phyloP scores from a whole-genome alignment of 2,888 invertebrate species.

The Rhogogaster chlorosoma region DNA sequence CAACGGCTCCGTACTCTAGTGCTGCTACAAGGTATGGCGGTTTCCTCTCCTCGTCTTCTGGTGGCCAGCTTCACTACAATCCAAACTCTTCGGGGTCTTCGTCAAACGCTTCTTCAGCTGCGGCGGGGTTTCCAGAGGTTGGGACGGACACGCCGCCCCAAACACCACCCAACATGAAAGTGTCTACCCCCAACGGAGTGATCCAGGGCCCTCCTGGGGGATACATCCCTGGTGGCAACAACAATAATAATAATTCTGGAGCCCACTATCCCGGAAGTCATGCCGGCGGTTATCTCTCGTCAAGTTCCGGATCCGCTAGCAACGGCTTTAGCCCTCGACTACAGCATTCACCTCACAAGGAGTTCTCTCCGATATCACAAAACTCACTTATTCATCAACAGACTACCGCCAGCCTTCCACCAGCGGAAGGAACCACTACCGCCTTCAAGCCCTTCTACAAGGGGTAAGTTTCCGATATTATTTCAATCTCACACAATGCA shows the following conservation, averaged over 20 bases:
- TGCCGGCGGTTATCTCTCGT: conserved; percentile 77
- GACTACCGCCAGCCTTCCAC: conserved; percentile 74
- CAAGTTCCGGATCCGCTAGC: conserved; percentile 81
- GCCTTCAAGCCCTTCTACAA: conserved; percentile 95
- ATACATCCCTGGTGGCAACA: conserved; percentile 84
- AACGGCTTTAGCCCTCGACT: conserved; percentile 79
- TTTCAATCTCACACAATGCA: neutral
- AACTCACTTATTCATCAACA: conserved; percentile 75
- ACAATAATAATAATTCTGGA: conserved; percentile 70
- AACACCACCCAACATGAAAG: conserved; percentile 96
- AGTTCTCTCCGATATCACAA: conserved; percentile 72
- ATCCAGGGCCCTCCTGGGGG: conserved; percentile 81
- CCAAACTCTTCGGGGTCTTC: conserved; percentile 74
- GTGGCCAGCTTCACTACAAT: conserved; percentile 74
- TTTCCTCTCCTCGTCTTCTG: conserved; percentile 74
- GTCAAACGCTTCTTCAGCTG: conserved; percentile 82
- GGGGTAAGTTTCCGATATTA: conserved; percentile 82
- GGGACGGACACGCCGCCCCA: conserved; percentile 94
- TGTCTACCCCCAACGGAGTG: conserved; percentile 83
- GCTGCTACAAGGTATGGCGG: conserved; percentile 77
- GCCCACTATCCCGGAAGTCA: conserved; percentile 69
- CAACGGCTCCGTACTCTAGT: conserved; percentile 76
- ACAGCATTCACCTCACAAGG: conserved; percentile 77
- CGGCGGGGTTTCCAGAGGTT: conserved; percentile 92
- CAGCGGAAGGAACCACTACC: conserved; percentile 78